These are phyloP conservation scores for Symphodus melops DNA, from an alignment of 2,113 vertebrate genomes.

Conservation along the genomic window DNA sequence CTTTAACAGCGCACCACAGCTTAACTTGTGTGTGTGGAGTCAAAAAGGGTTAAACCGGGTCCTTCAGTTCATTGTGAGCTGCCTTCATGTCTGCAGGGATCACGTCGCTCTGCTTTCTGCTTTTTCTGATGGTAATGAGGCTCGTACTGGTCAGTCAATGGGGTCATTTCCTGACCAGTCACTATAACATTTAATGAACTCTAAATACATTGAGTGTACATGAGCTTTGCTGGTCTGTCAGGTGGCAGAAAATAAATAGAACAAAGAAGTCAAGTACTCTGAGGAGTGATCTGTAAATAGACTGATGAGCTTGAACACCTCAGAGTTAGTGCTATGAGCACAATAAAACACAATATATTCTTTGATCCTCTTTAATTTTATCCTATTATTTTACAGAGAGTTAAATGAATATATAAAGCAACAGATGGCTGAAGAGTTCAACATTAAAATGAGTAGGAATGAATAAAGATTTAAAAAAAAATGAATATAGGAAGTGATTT, in stretches of 20 bases:
- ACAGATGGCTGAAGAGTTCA: no score
- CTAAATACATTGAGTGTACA: constrained; percentile 70
- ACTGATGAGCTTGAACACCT: no score
- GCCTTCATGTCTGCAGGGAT: constrained; percentile 22
- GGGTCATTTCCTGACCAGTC: constrained; percentile 80
- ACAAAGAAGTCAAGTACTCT: constrained; percentile 37
- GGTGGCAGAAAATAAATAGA: constrained; percentile 31
- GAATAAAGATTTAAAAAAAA: no score
- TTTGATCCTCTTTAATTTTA: no score
- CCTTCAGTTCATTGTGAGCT: constrained; percentile 23
- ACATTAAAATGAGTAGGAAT: no score
- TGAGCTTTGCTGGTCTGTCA: constrained; percentile 52
- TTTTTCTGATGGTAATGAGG: constrained; percentile 80
- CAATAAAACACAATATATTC: no score
- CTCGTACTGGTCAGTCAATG: constrained; percentile 69
- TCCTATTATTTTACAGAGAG: no score
- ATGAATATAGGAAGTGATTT: no score
- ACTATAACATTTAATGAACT: constrained; percentile 80
- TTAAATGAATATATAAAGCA: no score
- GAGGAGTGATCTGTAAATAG: constrained; percentile 13
- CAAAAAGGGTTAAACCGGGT: constrained; percentile 4
- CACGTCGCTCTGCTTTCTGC: constrained; percentile 21
- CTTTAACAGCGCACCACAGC: neutral
- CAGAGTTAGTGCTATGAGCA: no score
- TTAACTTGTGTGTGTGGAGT: constrained; percentile 16